phyloP scores from a whole-genome alignment of 1,140 invertebrate genomes.

The Bradysia coprophila region DNA sequence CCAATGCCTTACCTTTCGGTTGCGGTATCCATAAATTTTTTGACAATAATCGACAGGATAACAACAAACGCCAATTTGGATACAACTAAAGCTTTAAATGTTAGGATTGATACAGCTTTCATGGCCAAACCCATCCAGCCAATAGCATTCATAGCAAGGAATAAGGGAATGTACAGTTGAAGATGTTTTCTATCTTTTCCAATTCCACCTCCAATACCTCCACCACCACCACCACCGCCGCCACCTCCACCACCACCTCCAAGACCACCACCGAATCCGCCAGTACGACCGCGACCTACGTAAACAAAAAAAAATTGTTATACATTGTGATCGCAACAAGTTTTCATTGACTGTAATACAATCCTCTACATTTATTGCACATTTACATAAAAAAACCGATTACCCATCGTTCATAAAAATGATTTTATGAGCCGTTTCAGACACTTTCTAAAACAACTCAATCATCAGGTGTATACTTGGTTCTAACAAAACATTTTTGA shows the following conservation, averaged over 20 bases:
- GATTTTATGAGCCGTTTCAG: too few species aligned
- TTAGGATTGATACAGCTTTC: constrained; percentile 32
- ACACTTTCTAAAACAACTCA: too few species aligned
- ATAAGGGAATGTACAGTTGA: constrained; percentile 34
- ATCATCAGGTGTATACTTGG: too few species aligned
- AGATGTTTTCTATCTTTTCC: constrained; percentile 28
- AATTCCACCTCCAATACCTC: constrained; percentile 9
- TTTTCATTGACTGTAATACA: too few species aligned
- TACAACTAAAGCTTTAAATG: constrained; percentile 36
- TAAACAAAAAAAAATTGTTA: too few species aligned
- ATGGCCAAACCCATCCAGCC: constrained; percentile 33
- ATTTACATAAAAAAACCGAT: too few species aligned
- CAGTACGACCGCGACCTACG: constrained; percentile 5
- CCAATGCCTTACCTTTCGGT: constrained; percentile 15
- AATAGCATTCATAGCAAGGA: constrained; percentile 39
- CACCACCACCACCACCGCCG: constrained; percentile 20
- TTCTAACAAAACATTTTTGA: too few species aligned
- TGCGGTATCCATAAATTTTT: constrained; percentile 32
- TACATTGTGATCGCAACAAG: too few species aligned
- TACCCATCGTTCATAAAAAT: too few species aligned
- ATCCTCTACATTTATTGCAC: too few species aligned
- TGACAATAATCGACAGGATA: constrained; percentile 31
- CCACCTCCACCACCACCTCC: constrained; percentile 20
- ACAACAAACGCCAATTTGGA: constrained; percentile 39
- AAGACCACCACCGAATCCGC: background rate